These are phyloP conservation scores for Schizopygopsis pylzovi DNA, from an alignment of 2,797 vertebrate species.

Conservation along the genomic window DNA sequence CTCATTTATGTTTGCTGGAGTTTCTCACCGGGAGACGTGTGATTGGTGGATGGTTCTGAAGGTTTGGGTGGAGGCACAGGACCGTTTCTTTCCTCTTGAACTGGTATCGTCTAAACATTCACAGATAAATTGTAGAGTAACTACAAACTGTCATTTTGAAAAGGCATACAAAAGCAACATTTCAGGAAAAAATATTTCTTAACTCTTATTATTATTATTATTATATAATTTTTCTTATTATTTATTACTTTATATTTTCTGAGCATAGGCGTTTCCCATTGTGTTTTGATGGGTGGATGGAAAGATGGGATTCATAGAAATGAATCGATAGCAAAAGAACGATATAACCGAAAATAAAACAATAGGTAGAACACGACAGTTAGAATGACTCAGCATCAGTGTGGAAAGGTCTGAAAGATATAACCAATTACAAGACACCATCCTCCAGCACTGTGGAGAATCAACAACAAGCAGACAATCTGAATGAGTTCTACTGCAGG, in stretches of 20 bases:
- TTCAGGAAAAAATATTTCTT: not conserved
- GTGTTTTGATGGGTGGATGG: not conserved
- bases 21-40: conserved; percentile 70
- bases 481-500: too few species aligned
- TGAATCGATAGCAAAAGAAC: not conserved
- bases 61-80: conserved; percentile 78
- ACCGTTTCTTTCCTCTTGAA: conserved; percentile 86
- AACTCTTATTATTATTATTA: not conserved
- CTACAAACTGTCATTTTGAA: not conserved
- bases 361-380: not conserved
- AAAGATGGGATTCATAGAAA: not conserved
- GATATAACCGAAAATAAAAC: too few species aligned
- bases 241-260: too few species aligned
- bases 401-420: too few species aligned
- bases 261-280: not conserved
- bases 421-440: too few species aligned
- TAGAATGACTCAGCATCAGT: not conserved
- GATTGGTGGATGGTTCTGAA: conserved; percentile 73
- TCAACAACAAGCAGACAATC: too few species aligned
- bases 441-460: too few species aligned
- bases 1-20: not conserved
- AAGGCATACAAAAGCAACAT: not conserved
- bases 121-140: not conserved
- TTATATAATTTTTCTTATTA: too few species aligned
- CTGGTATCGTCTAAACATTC: conserved; percentile 65